These are phyloP conservation scores for Babylonia areolata DNA, from an alignment of 1,140 invertebrate genomes.

Conservation along the genomic window DNA sequence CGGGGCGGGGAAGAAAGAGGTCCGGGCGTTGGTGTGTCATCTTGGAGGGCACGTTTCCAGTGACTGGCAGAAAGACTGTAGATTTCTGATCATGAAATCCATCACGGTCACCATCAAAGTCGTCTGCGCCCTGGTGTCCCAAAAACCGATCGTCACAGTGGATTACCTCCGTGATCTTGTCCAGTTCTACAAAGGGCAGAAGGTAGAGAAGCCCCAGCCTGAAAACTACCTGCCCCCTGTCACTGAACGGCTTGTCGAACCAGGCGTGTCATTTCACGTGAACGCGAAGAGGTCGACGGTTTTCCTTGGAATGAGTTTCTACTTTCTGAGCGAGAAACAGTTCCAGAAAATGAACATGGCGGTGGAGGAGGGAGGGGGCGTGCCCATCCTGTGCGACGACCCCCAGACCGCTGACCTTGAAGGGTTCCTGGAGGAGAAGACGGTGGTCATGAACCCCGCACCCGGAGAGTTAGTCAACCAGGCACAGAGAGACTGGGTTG, in stretches of 20 bases:
- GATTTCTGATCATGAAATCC: conserved; percentile 82
- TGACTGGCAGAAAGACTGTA: conserved; percentile 77
- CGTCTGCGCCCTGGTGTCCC: conserved; percentile 81
- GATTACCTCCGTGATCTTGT: conserved; percentile 80
- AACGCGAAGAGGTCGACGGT: conserved; percentile 77
- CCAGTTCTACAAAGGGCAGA: conserved; percentile 74
- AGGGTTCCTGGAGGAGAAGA: conserved; percentile 50
- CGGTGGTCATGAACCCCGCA: conserved; percentile 63
- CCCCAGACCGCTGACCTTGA: conserved; percentile 37
- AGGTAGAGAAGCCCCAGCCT: conserved; percentile 76
- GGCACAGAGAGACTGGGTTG: conserved; percentile 10
- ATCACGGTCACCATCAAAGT: conserved; percentile 83
- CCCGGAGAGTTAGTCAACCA: conserved; percentile 37
- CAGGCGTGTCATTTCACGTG: conserved; percentile 78
- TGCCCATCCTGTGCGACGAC: conserved; percentile 61
- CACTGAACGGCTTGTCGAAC: conserved; percentile 79
- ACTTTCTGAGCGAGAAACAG: conserved; percentile 79
- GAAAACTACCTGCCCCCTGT: conserved; percentile 77
- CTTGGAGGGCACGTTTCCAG: conserved; percentile 74
- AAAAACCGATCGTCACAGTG: conserved; percentile 81
- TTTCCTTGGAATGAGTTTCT: conserved; percentile 80
- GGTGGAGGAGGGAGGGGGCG: conserved; percentile 66
- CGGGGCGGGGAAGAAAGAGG: conserved; percentile 57
- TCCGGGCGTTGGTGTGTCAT: conserved; percentile 57
- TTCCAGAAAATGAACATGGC: conserved; percentile 67